Conservation (phyloP, 2,113 vertebrate species). For the Sander vitreus region DNA sequence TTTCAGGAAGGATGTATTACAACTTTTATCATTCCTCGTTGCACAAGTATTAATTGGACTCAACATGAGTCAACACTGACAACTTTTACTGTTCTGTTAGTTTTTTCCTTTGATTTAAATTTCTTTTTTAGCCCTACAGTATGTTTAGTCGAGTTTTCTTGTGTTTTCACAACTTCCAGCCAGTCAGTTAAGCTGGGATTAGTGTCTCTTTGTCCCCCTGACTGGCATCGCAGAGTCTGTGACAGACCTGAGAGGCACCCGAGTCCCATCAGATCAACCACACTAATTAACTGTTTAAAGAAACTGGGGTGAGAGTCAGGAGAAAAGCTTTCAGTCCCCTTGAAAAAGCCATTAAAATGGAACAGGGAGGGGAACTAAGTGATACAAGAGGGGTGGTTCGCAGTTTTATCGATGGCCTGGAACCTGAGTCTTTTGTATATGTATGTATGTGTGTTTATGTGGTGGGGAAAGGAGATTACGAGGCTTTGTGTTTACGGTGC, state of each 20-base stretch:
- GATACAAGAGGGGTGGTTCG: conserved; percentile 55
- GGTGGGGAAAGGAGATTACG: conserved; percentile 49
- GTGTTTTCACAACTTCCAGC: conserved; percentile 27
- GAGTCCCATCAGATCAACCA: conserved; percentile 76
- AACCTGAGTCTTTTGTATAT: conserved; percentile 74
- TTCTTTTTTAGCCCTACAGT: conserved; percentile 1
- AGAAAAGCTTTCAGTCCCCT: conserved; percentile 84
- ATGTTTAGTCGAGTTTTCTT: conserved; percentile 31
- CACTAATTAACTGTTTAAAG: conserved; percentile 86
- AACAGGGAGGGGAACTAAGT: conserved; percentile 45
- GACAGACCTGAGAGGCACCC: conserved; percentile 73
- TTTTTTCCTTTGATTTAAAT: background rate
- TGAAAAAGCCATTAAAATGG: conserved; percentile 85
- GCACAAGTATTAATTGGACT: background rate
- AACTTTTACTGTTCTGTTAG: background rate
- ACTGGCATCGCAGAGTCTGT: conserved; percentile 62
- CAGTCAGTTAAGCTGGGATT: conserved; percentile 58
- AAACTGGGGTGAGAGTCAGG: conserved; percentile 74
- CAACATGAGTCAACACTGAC: background rate
- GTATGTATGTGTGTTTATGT: conserved; percentile 60
- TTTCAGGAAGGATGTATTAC: background rate
- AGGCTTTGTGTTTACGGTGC: conserved; percentile 49
- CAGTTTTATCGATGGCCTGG: conserved; percentile 74
- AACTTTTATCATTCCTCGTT: conserved; percentile 1
- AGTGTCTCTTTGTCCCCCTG: conserved; percentile 70